Percentiles rank a stretch among this genome's conserved stretches.
Conservation (phyloP, 1,140 invertebrate genomes). For the Trichomalopsis sarcophagae region DNA sequence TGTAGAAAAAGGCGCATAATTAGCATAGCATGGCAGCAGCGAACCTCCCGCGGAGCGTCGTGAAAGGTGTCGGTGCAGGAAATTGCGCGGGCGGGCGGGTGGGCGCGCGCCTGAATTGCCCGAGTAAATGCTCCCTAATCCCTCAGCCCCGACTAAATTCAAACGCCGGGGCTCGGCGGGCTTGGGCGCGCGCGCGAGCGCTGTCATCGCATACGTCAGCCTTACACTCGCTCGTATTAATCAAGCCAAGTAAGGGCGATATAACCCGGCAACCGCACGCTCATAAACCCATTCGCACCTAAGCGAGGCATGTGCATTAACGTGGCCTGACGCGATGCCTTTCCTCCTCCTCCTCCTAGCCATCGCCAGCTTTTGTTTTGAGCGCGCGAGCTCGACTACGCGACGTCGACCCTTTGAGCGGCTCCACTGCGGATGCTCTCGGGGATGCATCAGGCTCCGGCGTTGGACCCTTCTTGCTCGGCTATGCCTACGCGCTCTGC, state of each 20-base stretch:
- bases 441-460: too few species aligned
- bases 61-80: background rate
- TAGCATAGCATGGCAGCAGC: background rate
- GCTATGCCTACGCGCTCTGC: too few species aligned
- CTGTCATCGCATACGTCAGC: constrained; percentile 37
- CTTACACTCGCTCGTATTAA: constrained; percentile 29
- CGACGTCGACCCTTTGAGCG: background rate
- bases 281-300: background rate
- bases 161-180: background rate
- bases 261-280: background rate
- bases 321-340: background rate
- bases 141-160: background rate
- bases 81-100: background rate
- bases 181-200: background rate
- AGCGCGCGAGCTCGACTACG: background rate
- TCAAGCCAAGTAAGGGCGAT: constrained; percentile 38
- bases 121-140: constrained; percentile 1
- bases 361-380: background rate
- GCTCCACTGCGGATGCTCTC: background rate
- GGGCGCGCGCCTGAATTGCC: background rate
- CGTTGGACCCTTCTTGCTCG: too few species aligned
- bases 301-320: background rate
- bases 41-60: background rate
- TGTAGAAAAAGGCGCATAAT: background rate
- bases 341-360: background rate